A percentile compares a stretch with the other conserved stretches of the same genome.
phyloP scores from a whole-genome alignment of 2,888 invertebrate species.

The Watsonalla cultraria region DNA sequence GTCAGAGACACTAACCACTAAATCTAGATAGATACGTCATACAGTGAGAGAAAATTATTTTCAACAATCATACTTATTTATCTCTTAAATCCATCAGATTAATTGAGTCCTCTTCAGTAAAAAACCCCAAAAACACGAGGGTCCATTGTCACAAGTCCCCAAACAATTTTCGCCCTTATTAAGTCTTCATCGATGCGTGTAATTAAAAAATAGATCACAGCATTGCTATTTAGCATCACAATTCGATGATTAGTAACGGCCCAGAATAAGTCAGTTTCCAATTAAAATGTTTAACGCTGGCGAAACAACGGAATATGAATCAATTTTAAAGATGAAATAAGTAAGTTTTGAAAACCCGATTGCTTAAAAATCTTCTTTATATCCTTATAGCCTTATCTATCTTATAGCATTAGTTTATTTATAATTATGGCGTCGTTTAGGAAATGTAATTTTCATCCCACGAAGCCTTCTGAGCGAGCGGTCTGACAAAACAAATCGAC shows the following conservation, averaged over 20 bases:
- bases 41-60: too few species aligned
- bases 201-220: constrained; percentile 69
- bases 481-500: constrained; percentile 57
- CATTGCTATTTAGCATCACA: constrained; percentile 51
- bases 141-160: constrained; percentile 19
- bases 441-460: background rate
- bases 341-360: too few species aligned
- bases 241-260: constrained; percentile 16
- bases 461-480: constrained; percentile 5
- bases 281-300: too few species aligned
- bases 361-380: too few species aligned
- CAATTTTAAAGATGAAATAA: too few species aligned
- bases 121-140: background rate
- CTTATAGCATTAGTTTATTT: background rate
- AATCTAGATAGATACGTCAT: too few species aligned
- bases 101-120: background rate
- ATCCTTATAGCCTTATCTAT: too few species aligned
- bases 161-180: constrained; percentile 65
- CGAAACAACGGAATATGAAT: background rate
- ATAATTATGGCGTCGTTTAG: background rate
- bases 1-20: too few species aligned
- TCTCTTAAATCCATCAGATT: background rate
- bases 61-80: background rate
- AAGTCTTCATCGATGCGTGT: constrained; percentile 54
- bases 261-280: background rate